A percentile compares a stretch with the other conserved stretches of the same genome.
These are phyloP conservation scores for Trochalopteron elliotii DNA, from an alignment of 2,113 vertebrate genomes.

Conservation along the genomic window DNA sequence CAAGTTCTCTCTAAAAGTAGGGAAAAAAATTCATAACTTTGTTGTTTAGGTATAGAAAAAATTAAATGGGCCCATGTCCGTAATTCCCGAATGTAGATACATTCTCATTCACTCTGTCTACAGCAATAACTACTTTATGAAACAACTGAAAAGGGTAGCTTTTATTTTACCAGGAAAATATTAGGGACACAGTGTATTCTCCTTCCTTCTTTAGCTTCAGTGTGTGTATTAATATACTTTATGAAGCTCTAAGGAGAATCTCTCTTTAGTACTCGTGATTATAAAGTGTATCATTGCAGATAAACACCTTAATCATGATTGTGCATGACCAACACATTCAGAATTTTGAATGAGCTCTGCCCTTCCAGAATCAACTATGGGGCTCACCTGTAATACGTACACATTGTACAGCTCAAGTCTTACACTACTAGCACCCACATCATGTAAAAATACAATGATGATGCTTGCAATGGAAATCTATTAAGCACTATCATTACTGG, in stretches of 20 bases:
- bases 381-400: background rate
- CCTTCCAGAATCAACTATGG: background rate
- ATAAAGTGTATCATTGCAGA: background rate
- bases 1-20: background rate
- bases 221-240: background rate
- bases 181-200: background rate
- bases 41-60: background rate
- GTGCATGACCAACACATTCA: background rate
- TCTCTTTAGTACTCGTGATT: background rate
- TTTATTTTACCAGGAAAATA: background rate
- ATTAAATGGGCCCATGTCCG: background rate
- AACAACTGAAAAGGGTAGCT: background rate
- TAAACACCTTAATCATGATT: background rate
- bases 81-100: background rate
- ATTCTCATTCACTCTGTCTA: background rate
- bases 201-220: background rate
- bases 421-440: background rate
- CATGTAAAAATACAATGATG: background rate
- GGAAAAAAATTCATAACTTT: background rate
- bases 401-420: background rate
- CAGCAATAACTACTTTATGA: background rate
- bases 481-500: background rate
- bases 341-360: background rate
- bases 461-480: background rate
- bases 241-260: background rate